Evolutionary conservation across 2,113 vertebrate genomes (phyloP), one percentile per base, ranked within the genome.

Genomic region (Tachysurus fulvidraco): DNA sequence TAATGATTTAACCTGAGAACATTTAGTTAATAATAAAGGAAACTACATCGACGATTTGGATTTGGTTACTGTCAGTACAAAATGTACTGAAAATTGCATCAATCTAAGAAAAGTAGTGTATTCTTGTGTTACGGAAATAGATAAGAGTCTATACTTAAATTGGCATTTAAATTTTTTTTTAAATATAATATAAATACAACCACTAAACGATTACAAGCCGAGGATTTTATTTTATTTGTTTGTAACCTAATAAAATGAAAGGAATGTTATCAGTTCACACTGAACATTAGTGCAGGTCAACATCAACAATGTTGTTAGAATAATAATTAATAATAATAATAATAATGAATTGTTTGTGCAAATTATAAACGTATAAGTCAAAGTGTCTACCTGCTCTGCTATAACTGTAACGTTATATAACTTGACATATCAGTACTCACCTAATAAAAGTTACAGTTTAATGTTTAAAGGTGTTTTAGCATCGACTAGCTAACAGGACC

Each of bases 401-500:
- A 41, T 12, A 60, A 41, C 1, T 44, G 16, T 6, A 60, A 44
- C 12, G 19, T 14, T 13, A 4, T 14, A 44, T 12, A 44, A 41
- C 19, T 25, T 25, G 55, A 44, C 78, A 60, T 64, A 30, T 78
- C 8, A 62, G 36, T 60, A 74, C 85, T 83, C 85, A 76, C 79
- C 85, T 25, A 28, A 2, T 23, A 23, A 69, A 23, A 79, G 46
- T n/a, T 19, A 41, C 0, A n/a, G 14, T 21, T 54, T 62, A 46
- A 28, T 50, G 52, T 59, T 36, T 69, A 30, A 55, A 74, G n/a
- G 17, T 8, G 25, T 7, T 50, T 84, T 76, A 85, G 84, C 83
- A 84, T 73, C 83, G 52, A 69, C 83, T n/a, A 84, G 54, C 52
- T 57, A 76, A 55, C 83, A 60, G 76, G n/a, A 57, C 57, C 50